Conservation (phyloP, 1,140 invertebrate genomes). For the Parasteatoda tepidariorum region DNA sequence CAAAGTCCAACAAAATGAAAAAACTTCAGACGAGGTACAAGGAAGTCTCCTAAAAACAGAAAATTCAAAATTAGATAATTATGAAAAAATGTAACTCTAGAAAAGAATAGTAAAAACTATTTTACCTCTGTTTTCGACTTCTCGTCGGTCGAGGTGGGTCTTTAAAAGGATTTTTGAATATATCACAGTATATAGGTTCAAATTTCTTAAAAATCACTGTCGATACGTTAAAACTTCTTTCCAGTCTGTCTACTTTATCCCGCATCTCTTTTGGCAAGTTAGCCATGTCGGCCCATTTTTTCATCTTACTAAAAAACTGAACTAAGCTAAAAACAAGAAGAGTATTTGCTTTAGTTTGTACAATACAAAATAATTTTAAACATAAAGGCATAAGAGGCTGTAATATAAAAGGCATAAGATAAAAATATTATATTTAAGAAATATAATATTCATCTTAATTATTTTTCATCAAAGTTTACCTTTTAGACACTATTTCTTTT, state of each 20-base stretch:
- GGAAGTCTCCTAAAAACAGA: conserved; percentile 71
- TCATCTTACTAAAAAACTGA: conserved; percentile 96
- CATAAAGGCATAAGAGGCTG: neutral
- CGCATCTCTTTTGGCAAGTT: conserved; percentile 86
- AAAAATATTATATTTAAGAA: no score
- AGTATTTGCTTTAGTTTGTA: neutral
- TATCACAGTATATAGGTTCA: conserved; percentile 85
- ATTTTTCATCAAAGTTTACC: no score
- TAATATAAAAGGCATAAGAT: neutral
- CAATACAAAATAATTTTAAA: neutral
- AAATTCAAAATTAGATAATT: conserved; percentile 32
- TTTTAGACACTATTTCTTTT: no score
- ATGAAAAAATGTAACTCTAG: conserved; percentile 9
- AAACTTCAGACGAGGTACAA: conserved; percentile 83
- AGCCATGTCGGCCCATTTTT: conserved; percentile 96
- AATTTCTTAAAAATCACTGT: conserved; percentile 95
- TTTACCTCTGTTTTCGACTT: conserved; percentile 79
- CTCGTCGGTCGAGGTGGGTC: conserved; percentile 73
- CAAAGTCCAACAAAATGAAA: conserved; percentile 93
- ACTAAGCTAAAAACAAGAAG: conserved; percentile 77
- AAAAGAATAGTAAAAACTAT: conserved; percentile 38
- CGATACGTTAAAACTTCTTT: conserved; percentile 94
- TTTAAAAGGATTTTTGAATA: conserved; percentile 78
- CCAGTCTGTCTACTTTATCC: conserved; percentile 85
- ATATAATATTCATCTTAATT: no score